Evolutionary conservation across 2,113 vertebrate species (phyloP).

Genomic region (Camelus dromedarius): DNA sequence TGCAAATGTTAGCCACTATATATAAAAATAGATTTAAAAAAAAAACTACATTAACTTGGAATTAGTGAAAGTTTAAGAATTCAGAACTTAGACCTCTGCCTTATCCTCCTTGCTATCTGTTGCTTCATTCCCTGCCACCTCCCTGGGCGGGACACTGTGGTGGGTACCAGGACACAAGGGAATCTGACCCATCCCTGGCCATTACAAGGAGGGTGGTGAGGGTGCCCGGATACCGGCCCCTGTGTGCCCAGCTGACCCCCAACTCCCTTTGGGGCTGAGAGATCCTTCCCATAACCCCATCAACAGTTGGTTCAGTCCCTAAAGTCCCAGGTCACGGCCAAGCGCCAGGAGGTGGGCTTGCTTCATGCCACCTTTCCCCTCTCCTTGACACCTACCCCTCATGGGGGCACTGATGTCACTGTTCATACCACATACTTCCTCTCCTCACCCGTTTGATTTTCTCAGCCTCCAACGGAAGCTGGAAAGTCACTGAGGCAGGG

Average conservation of each 20-base stretch:
- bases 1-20: no score
- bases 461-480: fast-evolving
- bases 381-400: neutral
- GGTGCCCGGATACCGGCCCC: neutral
- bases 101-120: neutral
- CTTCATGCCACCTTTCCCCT: neutral
- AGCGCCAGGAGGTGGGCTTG: neutral
- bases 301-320: neutral
- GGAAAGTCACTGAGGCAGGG: neutral
- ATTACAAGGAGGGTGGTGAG: neutral
- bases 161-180: neutral
- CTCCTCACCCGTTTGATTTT: neutral
- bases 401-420: fast-evolving
- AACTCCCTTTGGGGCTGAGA: neutral
- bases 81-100: neutral
- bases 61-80: neutral
- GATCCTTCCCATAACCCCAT: neutral
- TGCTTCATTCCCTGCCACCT: neutral
- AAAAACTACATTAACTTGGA: neutral
- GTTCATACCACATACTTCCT: fast-evolving
- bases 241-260: neutral
- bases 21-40: no score
- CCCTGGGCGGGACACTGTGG: neutral
- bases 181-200: neutral
- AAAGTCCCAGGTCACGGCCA: neutral